Evolutionary conservation across 2,113 vertebrate genomes (phyloP), one percentile per base, ranked within the genome.

Genomic region (Pachyramphus minor): DNA sequence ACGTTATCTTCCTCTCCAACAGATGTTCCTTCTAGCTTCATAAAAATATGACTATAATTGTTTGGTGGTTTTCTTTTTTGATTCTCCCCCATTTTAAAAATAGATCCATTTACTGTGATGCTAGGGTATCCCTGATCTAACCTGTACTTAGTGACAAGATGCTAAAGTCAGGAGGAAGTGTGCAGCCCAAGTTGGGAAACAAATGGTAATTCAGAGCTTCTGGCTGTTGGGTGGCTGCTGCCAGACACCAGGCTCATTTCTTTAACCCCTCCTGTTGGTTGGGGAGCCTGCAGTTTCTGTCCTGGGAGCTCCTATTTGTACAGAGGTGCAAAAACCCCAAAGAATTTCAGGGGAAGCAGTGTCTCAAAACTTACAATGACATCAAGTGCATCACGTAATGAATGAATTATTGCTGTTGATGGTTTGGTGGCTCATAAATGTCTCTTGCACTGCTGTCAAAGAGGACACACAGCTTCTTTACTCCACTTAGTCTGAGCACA

Each of bases 361-460:
- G 15, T 55, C 55, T 94, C 6, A 2, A 66, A 68, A 35, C 49
- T 66, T 83, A 35, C 45, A 73, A 8, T 72, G 78, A 10, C 45
- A 55, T 76, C n/a, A 13, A 87, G 53, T 50, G 37, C 53, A 62
- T 80, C 66, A 41, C 41, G 63, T 95, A 78, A 69, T 90, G 72
- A 94, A 87, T 78, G 47, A 22, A 20, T 85, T 94, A 28, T 55
- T 89, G 74, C 81, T 66, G 47, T 66, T 80, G 73, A n/a, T 50
- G 74, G 75, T 82, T 95, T 72, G 87, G 73, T 96, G 91, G 52
- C 74, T 90, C 52, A 19, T 82, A 81, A 85, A 85, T 45, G 73
- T 84, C 80, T 95, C 50, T 52, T 55, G 68, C 37, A 3, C 21
- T 67, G 77, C 64, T 86, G 78, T 77, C 6, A 9, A 13, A 63